These are phyloP conservation scores for Hippopotamus amphibius DNA, from an alignment of 2,113 vertebrate genomes.

Conservation along the genomic window DNA sequence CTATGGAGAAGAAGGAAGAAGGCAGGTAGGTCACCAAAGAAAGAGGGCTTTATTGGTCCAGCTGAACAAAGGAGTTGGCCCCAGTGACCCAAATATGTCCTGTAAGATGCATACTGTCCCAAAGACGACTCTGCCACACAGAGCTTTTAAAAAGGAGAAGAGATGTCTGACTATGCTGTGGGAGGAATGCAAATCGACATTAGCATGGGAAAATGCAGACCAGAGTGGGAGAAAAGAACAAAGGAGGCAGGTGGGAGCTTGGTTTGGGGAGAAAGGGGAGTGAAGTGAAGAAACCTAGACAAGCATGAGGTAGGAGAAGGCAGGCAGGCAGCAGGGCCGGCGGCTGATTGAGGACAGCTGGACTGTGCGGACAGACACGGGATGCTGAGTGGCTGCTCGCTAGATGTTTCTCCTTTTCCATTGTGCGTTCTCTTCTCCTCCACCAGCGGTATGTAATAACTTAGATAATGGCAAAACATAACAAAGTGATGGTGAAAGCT, in stretches of 20 bases:
- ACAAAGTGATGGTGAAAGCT: not conserved
- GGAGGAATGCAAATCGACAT: not conserved
- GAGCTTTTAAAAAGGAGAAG: not conserved
- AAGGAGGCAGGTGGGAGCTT: not conserved
- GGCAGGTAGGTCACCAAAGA: too few relatives aligned
- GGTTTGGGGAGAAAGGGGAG: not conserved
- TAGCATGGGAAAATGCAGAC: not conserved
- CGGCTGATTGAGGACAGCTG: not conserved
- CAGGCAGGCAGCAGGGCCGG: not conserved
- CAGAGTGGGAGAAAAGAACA: not conserved
- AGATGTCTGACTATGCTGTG: not conserved
- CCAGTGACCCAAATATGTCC: not conserved
- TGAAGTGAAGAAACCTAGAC: not conserved
- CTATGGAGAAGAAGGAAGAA: not conserved
- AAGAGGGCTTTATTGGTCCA: not conserved
- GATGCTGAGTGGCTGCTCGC: not conserved
- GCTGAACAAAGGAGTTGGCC: not conserved
- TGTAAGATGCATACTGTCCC: not conserved
- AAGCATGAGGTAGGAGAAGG: accelerated
- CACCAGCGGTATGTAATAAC: not conserved
- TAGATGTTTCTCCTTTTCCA: not conserved
- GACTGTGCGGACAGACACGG: accelerated
- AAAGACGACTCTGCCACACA: not conserved
- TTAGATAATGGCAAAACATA: not conserved
- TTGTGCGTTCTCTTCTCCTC: accelerated